A percentile compares a stretch with the other conserved stretches of the same genome.
These are phyloP conservation scores for Hipparchia semele DNA, from an alignment of 2,888 invertebrate species.

Conservation along the genomic window DNA sequence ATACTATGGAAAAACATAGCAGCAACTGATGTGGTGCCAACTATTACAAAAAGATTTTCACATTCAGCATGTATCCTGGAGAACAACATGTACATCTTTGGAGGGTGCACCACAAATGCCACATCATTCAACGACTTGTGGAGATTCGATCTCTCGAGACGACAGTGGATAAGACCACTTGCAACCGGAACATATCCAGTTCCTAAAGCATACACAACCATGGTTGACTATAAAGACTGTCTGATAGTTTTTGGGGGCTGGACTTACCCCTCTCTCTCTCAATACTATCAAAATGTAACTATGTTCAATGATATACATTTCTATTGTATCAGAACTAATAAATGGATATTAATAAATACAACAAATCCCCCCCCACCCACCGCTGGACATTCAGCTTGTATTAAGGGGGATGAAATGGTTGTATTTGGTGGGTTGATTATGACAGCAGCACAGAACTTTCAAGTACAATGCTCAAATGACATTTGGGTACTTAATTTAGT, in stretches of 20 bases:
- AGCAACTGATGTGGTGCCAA: constrained; percentile 84
- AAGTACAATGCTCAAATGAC: constrained; percentile 88
- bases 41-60: constrained; percentile 95
- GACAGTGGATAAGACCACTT: constrained; percentile 92
- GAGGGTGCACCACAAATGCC: constrained; percentile 96
- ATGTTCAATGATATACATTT: constrained; percentile 96
- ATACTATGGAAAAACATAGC: constrained; percentile 88
- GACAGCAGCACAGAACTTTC: constrained; percentile 73
- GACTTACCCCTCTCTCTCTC: constrained; percentile 95
- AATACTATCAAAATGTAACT: constrained; percentile 92
- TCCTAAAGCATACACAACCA: constrained; percentile 96
- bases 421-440: constrained; percentile 89
- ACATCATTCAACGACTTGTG: constrained; percentile 99
- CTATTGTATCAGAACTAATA: constrained; percentile 91
- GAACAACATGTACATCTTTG: constrained; percentile 97
- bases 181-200: constrained; percentile 95
- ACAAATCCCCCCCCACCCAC: constrained; percentile 90
- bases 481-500: constrained; percentile 94
- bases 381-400: constrained; percentile 96
- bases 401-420: constrained; percentile 92
- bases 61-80: constrained; percentile 93
- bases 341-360: constrained; percentile 88
- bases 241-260: constrained; percentile 97
- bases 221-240: constrained; percentile 93
- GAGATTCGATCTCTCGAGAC: constrained; percentile 93